Evolutionary conservation across 2,113 vertebrate species (phyloP).

Genomic region (Stegostoma tigrinum): DNA sequence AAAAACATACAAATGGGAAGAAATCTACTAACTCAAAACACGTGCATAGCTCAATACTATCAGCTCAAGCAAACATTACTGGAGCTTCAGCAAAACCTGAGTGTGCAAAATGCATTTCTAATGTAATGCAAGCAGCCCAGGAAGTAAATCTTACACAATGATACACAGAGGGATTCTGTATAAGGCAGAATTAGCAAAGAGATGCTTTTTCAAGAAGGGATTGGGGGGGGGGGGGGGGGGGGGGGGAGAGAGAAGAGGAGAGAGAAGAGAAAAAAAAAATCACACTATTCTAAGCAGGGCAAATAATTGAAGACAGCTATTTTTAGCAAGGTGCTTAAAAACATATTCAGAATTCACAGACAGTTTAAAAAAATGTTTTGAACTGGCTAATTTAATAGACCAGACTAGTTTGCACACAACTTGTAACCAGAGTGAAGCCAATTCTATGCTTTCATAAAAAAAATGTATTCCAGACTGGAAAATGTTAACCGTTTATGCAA

Average conservation of each 20-base stretch:
- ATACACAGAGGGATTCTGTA: conserved; percentile 29
- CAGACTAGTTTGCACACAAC: neutral
- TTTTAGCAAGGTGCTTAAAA: conserved; percentile 36
- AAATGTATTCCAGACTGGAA: neutral
- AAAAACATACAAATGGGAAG: conserved; percentile 28
- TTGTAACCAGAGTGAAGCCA: conserved; percentile 31
- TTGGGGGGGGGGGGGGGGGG: neutral
- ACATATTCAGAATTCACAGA: conserved; percentile 28
- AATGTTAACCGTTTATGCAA: conserved; percentile 16
- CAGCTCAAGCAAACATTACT: conserved; percentile 38
- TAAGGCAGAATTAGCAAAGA: conserved; percentile 37
- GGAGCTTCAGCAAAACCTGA: conserved; percentile 38
- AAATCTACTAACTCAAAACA: conserved; percentile 31
- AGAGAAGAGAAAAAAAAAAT: no score
- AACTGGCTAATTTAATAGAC: neutral
- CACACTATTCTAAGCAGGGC: conserved; percentile 1
- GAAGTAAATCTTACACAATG: conserved; percentile 35
- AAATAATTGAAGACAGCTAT: conserved; percentile 9
- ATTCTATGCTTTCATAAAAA: neutral
- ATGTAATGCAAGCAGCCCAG: conserved; percentile 38
- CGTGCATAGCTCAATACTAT: conserved; percentile 36
- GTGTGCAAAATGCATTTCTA: conserved; percentile 37
- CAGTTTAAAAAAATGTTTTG: neutral
- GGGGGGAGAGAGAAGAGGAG: no score
- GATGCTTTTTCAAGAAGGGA: neutral